Base-by-base conservation (phyloP, 2,797 vertebrate genomes). In the Yasuhikotakia modesta region DNA sequence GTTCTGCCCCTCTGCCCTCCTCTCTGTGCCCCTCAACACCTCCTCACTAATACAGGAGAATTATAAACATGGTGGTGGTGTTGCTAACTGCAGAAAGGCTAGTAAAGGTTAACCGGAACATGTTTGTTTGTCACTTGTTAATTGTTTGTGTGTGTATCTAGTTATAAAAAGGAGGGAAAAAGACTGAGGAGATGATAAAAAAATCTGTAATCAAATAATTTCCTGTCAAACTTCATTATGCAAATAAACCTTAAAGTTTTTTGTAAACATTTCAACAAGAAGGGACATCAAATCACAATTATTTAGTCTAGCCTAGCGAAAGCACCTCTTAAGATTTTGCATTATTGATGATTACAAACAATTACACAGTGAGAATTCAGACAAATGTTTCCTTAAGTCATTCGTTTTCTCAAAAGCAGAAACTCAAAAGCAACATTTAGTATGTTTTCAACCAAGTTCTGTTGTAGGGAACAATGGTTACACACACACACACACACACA, bases 201-300 rank as follows among this genome's bases (percentile, higher is more conserved):
- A 43, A 95, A 93, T 93, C 89, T 90, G 91, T 95, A 95, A 97
- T 96, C 95, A 96, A 94, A 96, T 96, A 4, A 22, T 61, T 77
- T 50, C 65, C 95, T 95, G 91, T 93, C 92, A 92, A 91, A 92
- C 92, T 91, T 91, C 88, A 87, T 89, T 88, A 86, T 91, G 88
- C 86, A 88, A 91, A 88, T 92, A 60, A 70, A 80, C 72, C 95
- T 95, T 95, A 95, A 96, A 94, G 95, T 94, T 94, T 96, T 96
- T 94, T 94, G 89, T 91, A 88, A 87, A 85, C 90, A 91, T 91
- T 94, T 77, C 52, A n/a, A 57, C 65, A 74, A 35, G 91, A 93
- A 93, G 94, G 92, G 91, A 92, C 90, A 93, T 90, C 92, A 92
- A 91, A 93, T 94, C 92, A 94, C 93, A 92, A 89, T 92, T 88